Conservation (phyloP, 2,888 invertebrate species). For the Pomacea canaliculata region DNA sequence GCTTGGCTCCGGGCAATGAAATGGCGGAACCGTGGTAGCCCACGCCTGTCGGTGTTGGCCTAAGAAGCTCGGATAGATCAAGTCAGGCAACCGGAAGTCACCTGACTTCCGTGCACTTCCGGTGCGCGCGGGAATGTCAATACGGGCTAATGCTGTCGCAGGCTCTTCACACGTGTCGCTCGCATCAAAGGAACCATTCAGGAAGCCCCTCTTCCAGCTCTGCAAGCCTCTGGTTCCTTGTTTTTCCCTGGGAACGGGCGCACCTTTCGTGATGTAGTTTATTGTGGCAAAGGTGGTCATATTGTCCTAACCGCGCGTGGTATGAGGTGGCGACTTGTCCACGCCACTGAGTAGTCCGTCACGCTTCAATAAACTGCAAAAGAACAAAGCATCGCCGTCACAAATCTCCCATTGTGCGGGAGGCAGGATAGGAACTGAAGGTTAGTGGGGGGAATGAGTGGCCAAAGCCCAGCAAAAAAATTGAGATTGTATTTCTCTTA, state of each 20-base stretch:
- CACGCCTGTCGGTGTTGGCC: neutral
- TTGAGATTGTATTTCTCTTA: no score
- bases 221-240: no score
- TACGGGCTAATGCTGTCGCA: slow-evolving; percentile 18
- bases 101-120: slow-evolving; percentile 24
- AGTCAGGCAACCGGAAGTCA: slow-evolving; percentile 17
- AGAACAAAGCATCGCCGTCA: neutral
- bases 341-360: neutral
- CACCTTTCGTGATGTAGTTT: no score
- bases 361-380: neutral
- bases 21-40: neutral
- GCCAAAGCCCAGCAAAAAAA: no score
- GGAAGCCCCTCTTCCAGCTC: no score
- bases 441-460: no score
- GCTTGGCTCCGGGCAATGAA: slow-evolving; percentile 10
- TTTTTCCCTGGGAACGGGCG: no score
- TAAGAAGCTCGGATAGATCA: slow-evolving; percentile 21
- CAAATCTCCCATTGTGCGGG: no score
- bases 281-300: no score
- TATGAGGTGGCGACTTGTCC: neutral
- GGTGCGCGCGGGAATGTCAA: slow-evolving; percentile 7
- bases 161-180: slow-evolving; percentile 7
- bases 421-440: no score
- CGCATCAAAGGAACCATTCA: neutral
- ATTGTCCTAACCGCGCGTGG: no score